These are phyloP conservation scores for Alca torda DNA, from an alignment of 2,797 vertebrate species.

Conservation along the genomic window DNA sequence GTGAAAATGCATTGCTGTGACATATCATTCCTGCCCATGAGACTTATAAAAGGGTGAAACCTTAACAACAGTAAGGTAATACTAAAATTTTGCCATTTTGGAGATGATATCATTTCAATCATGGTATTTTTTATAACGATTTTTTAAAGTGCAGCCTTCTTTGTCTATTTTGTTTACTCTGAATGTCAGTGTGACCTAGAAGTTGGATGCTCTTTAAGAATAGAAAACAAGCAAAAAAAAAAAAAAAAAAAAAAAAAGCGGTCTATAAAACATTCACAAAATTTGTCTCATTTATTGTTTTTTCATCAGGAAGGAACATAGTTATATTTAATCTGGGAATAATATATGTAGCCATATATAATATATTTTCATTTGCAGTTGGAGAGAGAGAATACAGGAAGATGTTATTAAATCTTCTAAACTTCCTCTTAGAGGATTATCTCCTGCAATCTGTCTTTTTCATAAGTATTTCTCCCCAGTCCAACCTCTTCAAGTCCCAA, in stretches of 20 bases:
- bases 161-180: not conserved
- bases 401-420: not conserved
- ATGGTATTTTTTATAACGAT: not conserved
- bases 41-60: not conserved
- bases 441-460: not conserved
- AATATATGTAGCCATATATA: not conserved
- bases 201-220: not conserved
- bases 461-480: not conserved
- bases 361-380: not conserved
- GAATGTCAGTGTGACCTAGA: not conserved
- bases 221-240: not conserved
- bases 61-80: not conserved
- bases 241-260: not conserved
- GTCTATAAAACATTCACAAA: not conserved
- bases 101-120: not conserved
- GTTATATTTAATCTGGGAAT: not conserved
- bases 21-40: not conserved
- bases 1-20: not conserved
- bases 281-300: not conserved
- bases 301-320: not conserved
- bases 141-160: not conserved
- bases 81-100: not conserved
- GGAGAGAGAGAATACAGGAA: not conserved
- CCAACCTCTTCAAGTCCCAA: not conserved
- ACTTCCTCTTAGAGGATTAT: not conserved